Base-by-base conservation (phyloP, 2,113 vertebrate species). In the Arothron firmamentum region DNA sequence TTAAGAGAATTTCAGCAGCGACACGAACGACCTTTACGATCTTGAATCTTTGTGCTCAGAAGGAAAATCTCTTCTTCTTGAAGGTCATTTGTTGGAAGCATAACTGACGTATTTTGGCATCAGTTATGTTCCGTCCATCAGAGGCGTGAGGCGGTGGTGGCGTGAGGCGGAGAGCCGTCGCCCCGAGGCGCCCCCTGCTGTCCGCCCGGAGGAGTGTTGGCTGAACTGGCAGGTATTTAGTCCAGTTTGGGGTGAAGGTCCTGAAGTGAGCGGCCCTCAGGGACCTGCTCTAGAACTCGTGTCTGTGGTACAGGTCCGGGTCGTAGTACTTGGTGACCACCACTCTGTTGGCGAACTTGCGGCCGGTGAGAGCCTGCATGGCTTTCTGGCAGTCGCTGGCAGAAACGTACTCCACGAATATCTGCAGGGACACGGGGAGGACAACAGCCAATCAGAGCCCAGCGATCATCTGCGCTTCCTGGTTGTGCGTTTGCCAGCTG, bases 261-360 rank as follows among this genome's bases (percentile, higher is more conserved):
- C 34, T 1, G 34, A 38, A 38, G 3, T 1, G 34, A 4, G 34
- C 6, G 3, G 34, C 3, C 34, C 34, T 12, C 34, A 11, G 34
- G 34, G 34, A 12, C 25, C 5, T 66, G 52, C 56, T 51, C 62
- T 89, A 92, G 52, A 92, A 92, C 78, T 90, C 89, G 49, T 89
- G 91, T 77, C 88, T 81, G 79, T 92, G 90, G 45, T 90, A 91
- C 89, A 89, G 81, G 56, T 92, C 90, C 1, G 86, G 87, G 38
- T 91, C 86, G 20, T 89, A 92, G 85, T 91, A 92, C 74, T 92
- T 91, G 64, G 90, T 92, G 56, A 92, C 90, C 34, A 92, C 91
- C 68, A 91, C 89, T 58, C 90, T 79, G 85, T 92, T 92, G 70
- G 91, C 90, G 49, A 92, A 92, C 80, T 92, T 91, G 31, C 90